Percentiles rank a stretch among this genome's conserved stretches.
phyloP scores from a whole-genome alignment of 2,113 vertebrate species.

The Pomatorhinus ruficollis region DNA sequence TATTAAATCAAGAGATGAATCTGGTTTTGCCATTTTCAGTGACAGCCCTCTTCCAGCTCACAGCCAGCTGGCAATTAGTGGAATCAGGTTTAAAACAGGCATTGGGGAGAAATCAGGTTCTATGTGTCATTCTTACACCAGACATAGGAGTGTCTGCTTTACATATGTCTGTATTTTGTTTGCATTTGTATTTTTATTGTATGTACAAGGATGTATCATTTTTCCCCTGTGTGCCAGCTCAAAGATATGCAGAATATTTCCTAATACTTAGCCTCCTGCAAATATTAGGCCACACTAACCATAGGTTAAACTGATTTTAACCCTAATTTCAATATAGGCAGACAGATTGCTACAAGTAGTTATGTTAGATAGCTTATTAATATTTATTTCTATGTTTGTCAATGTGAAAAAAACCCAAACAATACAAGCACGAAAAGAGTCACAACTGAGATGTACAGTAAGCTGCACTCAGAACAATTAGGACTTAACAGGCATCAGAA shows the following conservation, averaged over 20 bases:
- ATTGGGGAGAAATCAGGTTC: conserved; percentile 21
- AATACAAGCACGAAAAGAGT: not conserved
- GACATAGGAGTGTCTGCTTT: not conserved
- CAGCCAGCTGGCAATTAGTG: conserved; percentile 53
- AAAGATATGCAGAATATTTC: not conserved
- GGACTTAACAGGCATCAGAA: not conserved
- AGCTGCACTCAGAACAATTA: not conserved
- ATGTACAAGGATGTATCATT: not conserved
- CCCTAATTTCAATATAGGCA: not conserved
- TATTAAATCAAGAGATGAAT: conserved; percentile 50
- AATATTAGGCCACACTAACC: not conserved
- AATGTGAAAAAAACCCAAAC: not conserved
- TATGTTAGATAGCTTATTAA: not conserved
- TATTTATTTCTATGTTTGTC: not conserved
- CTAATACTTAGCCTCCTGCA: not conserved
- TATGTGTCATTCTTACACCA: conserved; percentile 23
- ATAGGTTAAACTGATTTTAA: not conserved
- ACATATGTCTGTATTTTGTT: not conserved
- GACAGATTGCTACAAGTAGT: not conserved
- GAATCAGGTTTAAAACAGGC: conserved; percentile 44
- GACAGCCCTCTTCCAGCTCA: conserved; percentile 35
- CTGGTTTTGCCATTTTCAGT: conserved; percentile 6
- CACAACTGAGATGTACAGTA: not conserved
- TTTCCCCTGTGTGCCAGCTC: not conserved
- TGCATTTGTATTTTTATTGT: not conserved